Base-by-base conservation (phyloP, 2,797 vertebrate genomes). In the Phaenicophaeus curvirostris region DNA sequence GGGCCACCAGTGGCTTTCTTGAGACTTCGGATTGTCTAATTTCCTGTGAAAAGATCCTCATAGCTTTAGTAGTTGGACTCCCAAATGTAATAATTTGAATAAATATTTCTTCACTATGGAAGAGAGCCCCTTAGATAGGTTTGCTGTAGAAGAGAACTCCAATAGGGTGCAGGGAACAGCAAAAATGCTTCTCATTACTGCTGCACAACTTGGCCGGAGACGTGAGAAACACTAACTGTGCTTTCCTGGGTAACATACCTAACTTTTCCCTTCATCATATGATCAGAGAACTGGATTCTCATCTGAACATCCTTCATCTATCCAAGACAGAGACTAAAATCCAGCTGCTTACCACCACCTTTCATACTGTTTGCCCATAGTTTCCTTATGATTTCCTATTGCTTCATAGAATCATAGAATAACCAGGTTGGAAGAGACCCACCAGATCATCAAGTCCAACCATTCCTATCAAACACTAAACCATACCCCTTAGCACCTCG, bases 301-400 rank as follows among this genome's bases (percentile, higher is more conserved):
- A 3, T 33, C 37, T 69, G 13, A 76, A 33, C 15, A 14, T 33
- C 48, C 44, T 35, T 55, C 30, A n/a, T 8, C n/a, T 37, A 4
- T 14, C 41, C 42, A 16, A 68, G 41, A 24, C 8, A 57, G 61
- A 73, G 21, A 31, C 15, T 79, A 17, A 89, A 89, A 89, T 50
- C 58, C 77, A 31, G 28, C 62, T 41, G 15, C 33, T 63, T 7
- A 6, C 20, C 61, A 11, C 17, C 3, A 2, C 16, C 24, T 71
- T 30, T 42, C 20, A 2, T 9, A 2, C 12, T 35, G 8, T 28
- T 25, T 44, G 6, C 28, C n/a, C 17, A 0, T 7, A 10, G 3
- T 39, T 87, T 13, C 41, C 8, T 35, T 31, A 4, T 1, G 7
- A 13, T 71, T 68, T 55, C 46, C 30, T 20, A 0, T 55, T 33